These are phyloP conservation scores for Dryococelus australis DNA, from an alignment of 2,888 invertebrate genomes.

Conservation along the genomic window DNA sequence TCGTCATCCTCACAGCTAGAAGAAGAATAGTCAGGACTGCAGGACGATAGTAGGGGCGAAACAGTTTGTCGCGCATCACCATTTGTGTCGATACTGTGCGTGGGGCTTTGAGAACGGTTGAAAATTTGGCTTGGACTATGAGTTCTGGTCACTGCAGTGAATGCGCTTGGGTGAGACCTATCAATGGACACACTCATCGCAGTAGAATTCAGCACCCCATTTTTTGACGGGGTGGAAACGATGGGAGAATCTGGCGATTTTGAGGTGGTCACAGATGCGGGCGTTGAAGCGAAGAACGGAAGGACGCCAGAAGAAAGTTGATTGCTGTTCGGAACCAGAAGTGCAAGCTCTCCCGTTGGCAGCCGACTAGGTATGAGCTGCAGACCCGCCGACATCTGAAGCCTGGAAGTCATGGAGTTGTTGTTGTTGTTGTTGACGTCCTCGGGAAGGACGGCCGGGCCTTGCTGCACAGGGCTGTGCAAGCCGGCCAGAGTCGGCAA, in stretches of 20 bases:
- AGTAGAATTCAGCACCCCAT: constrained; percentile 33
- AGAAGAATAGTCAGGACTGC: not conserved
- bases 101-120: constrained; percentile 41
- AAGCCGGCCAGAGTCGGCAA: constrained; percentile 42
- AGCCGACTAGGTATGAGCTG: constrained; percentile 82
- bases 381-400: constrained; percentile 68
- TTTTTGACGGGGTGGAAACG: constrained; percentile 36
- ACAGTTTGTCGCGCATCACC: not conserved
- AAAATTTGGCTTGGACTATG: constrained; percentile 27
- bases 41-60: not conserved
- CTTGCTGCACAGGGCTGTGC: constrained; percentile 49
- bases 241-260: constrained; percentile 49
- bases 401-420: constrained; percentile 31
- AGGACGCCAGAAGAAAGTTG: constrained; percentile 59
- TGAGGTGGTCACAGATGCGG: constrained; percentile 54
- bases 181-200: constrained; percentile 38
- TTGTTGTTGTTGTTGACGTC: constrained; percentile 49
- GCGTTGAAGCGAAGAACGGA: constrained; percentile 42
- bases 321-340: constrained; percentile 72
- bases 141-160: constrained; percentile 54
- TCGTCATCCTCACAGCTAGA: constrained; percentile 19
- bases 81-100: constrained; percentile 38
- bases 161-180: constrained; percentile 58
- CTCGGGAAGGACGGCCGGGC: constrained; percentile 35
- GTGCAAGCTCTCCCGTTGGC: constrained; percentile 83